Base-by-base conservation (phyloP, 2,888 invertebrate genomes). In the Syrphus vitripennis region DNA sequence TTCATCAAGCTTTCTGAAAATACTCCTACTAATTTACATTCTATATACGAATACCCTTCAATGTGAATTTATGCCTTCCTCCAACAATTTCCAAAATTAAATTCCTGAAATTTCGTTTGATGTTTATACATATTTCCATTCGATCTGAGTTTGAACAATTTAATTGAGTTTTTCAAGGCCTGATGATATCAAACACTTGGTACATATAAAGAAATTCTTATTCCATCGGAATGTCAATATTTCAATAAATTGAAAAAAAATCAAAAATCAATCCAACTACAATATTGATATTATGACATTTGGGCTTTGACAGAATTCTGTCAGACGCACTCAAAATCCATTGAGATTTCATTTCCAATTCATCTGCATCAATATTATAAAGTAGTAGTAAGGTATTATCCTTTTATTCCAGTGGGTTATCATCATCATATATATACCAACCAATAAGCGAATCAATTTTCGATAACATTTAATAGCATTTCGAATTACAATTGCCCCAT, bases 381-480 rank as follows among this genome's bases (percentile, higher is more conserved):
- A 12, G 26, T 42, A 16, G 4, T 0, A 0, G 5, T 14, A 14
- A n/a, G 9, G 4, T 31, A 59, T 12, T 21, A 34, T 48, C 10
- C 12, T 29, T 31, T 50, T 48, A 70, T 29, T 40, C 37, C 34
- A 9, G 45, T 81, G 65, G 42, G 70, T 40, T 21, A 48, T 21
- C 16, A n/a, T n/a, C n/a, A n/a, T n/a, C n/a, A n/a, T n/a, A n/a
- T n/a, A n/a, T n/a, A n/a, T n/a, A n/a, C 37, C 55, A 80, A 80
- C 42, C 80, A 31, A 79, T 83, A 77, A 77, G 26, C 21, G 71
- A 84, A 57, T 83, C 83, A 83, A 83, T 84, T 84, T 76, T 12
- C 65, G 42, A 76, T 59, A 77, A 37, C 70, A 42, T 76, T 76
- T 82, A 67, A 77, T 76, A 50, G 45, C n/a, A 63, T 70, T 45